Evolutionary conservation across 2,888 invertebrate species (phyloP).

Genomic region (Nycteola revayana): DNA sequence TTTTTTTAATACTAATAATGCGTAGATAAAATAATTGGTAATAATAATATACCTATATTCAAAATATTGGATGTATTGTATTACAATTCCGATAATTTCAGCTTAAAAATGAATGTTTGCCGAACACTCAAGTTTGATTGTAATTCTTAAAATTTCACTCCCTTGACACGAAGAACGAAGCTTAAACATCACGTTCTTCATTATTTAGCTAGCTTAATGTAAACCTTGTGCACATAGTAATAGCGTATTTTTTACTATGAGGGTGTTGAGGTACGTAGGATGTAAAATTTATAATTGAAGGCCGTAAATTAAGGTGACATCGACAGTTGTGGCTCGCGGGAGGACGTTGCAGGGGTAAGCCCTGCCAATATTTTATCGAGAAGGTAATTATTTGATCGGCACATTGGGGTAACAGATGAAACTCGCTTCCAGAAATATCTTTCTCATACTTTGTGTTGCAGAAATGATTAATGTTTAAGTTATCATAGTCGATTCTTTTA

Average conservation of each 20-base stretch:
- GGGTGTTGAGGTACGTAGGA: constrained; percentile 33
- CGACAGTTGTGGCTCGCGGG: constrained; percentile 77
- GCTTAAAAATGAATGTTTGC: constrained; percentile 14
- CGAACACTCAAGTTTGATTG: constrained; percentile 25
- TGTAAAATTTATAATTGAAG: constrained; percentile 80
- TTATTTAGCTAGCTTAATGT: constrained; percentile 3
- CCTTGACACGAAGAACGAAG: constrained; percentile 22
- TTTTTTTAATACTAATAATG: constrained; percentile 38
- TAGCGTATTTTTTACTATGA: constrained; percentile 30
- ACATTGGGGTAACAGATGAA: constrained; percentile 57
- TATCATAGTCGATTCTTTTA: constrained; percentile 20
- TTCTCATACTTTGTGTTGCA: constrained; percentile 49
- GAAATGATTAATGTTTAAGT: constrained; percentile 52
- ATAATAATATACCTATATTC: neutral
- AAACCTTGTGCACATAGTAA: constrained; percentile 8
- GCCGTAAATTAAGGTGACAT: constrained; percentile 83
- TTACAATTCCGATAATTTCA: neutral
- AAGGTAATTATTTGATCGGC: constrained; percentile 76
- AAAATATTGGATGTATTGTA: neutral
- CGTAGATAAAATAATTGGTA: constrained; percentile 30
- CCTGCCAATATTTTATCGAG: constrained; percentile 75
- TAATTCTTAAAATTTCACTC: constrained; percentile 31
- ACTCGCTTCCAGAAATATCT: constrained; percentile 45
- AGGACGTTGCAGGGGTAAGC: constrained; percentile 46
- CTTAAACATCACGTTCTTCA: constrained; percentile 10